phyloP scores from a whole-genome alignment of 2,113 vertebrate genomes.

The Stegastes partitus region DNA sequence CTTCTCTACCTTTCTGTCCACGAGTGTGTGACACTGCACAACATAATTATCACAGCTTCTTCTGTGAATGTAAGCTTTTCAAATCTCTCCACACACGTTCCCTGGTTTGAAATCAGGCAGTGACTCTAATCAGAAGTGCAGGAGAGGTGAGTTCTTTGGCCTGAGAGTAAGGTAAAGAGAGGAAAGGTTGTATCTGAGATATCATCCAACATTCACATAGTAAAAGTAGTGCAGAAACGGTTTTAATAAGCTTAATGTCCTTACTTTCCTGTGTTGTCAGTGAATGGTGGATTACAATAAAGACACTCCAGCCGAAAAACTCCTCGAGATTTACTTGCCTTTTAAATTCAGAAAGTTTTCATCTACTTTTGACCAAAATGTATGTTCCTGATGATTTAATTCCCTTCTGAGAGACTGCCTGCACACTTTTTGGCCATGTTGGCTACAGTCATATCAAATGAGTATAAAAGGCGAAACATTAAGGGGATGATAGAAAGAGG shows the following conservation, averaged over 20 bases:
- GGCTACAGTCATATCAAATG: conserved; percentile 60
- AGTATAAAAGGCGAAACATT: conserved; percentile 58
- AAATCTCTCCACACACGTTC: conserved; percentile 28
- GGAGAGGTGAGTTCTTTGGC: conserved; percentile 68
- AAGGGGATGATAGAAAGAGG: conserved; percentile 40
- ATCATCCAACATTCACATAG: conserved; percentile 41
- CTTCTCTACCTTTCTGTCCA: conserved; percentile 19
- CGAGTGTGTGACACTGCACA: background rate
- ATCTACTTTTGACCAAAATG: conserved; percentile 47
- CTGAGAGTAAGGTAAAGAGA: conserved; percentile 43
- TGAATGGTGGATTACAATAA: conserved; percentile 29
- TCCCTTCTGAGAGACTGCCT: conserved; percentile 68
- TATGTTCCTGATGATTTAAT: conserved; percentile 43
- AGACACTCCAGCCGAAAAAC: conserved; percentile 57
- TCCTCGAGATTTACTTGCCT: conserved; percentile 25
- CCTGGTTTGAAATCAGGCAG: conserved; percentile 39
- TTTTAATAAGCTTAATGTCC: conserved; percentile 42
- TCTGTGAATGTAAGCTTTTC: conserved; percentile 26
- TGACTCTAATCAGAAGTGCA: conserved; percentile 40
- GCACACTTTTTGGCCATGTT: conserved; percentile 35
- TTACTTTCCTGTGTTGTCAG: conserved; percentile 25
- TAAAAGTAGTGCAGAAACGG: conserved; percentile 59
- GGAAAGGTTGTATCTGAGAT: conserved; percentile 12
- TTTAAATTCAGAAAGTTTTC: conserved; percentile 43
- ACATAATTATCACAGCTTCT: conserved; percentile 44